Evolutionary conservation across 1,140 invertebrate genomes (phyloP).

Genomic region (Arion vulgaris): DNA sequence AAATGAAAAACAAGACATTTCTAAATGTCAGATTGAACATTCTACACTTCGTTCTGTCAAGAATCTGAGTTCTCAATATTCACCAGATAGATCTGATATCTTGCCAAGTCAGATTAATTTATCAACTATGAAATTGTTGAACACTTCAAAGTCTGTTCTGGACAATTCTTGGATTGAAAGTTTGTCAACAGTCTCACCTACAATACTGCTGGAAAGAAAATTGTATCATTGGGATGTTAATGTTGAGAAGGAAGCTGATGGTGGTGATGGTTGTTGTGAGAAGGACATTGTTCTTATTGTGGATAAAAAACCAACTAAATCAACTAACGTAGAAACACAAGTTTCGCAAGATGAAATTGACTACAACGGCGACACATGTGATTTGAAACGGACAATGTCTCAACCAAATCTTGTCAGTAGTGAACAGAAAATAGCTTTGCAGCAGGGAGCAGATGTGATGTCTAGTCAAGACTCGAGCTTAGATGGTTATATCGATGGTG

Average conservation of each 20-base stretch:
- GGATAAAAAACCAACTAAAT: neutral
- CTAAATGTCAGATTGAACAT: neutral
- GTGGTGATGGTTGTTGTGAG: neutral
- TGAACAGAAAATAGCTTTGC: neutral
- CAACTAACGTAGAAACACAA: neutral
- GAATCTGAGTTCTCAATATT: neutral
- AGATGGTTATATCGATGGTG: constrained; percentile 3
- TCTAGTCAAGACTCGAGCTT: neutral
- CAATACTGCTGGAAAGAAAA: neutral
- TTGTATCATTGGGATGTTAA: neutral
- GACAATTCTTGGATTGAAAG: neutral
- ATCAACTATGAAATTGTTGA: too few species aligned
- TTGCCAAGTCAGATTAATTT: neutral
- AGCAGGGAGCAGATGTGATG: neutral
- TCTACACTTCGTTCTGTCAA: neutral
- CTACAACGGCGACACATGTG: neutral
- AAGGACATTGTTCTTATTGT: too few species aligned
- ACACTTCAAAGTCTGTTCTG: neutral
- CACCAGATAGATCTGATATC: neutral
- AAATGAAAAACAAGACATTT: neutral
- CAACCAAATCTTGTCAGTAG: neutral
- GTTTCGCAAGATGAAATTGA: neutral
- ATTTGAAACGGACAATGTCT: neutral
- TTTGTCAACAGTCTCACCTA: neutral
- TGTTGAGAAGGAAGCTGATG: neutral